Evolutionary conservation across 2,797 vertebrate genomes (phyloP), one percentile per base, ranked within the genome.

Genomic region (Mormyrops boulengeri): DNA sequence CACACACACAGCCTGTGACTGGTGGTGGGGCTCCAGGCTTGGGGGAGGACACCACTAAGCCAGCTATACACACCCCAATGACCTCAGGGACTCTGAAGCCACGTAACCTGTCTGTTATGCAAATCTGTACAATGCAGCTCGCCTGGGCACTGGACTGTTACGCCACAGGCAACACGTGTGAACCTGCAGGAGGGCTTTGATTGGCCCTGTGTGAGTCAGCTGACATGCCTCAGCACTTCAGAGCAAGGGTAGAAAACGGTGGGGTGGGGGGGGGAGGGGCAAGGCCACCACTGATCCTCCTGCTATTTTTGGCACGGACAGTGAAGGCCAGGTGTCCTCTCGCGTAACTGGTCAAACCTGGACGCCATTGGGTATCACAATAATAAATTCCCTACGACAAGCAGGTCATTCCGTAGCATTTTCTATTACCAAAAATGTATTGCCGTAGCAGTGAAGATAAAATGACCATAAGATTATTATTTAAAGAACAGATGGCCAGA

Each of bases 191-290:
- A 26, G 85, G 85, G 62, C 41, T 87, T 57, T 87, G 89, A 89
- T 87, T 89, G 89, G 89, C 50, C 34, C 89, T 47, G 85, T 30
- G 62, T 80, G 85, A 77, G 89, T 89, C 89, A 89, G 49, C 62
- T 88, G 88, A 62, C 62, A 77, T 41, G 44, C 30, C 26, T 87
- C 17, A n/a, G 84, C 22, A 19, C 41, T 55, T 55, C 34, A 55
- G 19, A 26, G 73, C 9, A 57, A 66, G 55, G 89, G 44, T 47
- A 11, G 60, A 34, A 34, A 88, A 62, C 62, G 44, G 88, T 60
- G 44, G 26, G 47, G n/a, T n/a, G 53, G 41, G 22, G 38, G 3
- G 88, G 53, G 55, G 88, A 14, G 11, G 17, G 60, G 34, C 17
- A 14, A 77, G n/a, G 50, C 85, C 84, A 44, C 41, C 22, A 30